Conservation (phyloP, 2,113 vertebrate genomes). For the Pseudorasbora parva region DNA sequence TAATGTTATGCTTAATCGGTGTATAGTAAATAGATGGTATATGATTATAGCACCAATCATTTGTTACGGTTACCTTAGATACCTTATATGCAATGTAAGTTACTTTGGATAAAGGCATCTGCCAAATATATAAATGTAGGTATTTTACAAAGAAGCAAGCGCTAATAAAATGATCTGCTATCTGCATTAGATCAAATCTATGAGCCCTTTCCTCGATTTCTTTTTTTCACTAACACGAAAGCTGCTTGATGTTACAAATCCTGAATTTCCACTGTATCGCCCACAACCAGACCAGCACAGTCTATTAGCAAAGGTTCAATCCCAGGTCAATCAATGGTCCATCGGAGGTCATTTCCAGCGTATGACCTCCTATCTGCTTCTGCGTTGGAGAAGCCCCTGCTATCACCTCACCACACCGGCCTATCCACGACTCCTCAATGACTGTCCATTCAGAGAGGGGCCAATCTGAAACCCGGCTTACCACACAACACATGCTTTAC, state of each 20-base stretch:
- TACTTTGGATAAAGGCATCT: not conserved
- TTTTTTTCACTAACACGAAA: not conserved
- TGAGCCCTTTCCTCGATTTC: not conserved
- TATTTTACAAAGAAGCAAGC: not conserved
- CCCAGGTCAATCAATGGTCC: constrained; percentile 78
- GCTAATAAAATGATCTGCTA: not conserved
- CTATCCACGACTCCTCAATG: constrained; percentile 54
- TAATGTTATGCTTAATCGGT: too few species aligned
- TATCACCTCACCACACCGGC: constrained; percentile 57
- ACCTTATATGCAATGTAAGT: not conserved
- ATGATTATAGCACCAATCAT: too few species aligned
- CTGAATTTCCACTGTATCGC: constrained; percentile 21
- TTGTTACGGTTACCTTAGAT: not conserved
- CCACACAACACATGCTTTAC: constrained; percentile 39
- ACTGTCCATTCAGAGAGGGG: constrained; percentile 33
- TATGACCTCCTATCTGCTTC: constrained; percentile 63
- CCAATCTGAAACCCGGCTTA: constrained; percentile 18
- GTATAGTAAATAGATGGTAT: too few species aligned
- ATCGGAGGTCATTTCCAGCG: constrained; percentile 68
- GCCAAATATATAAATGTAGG: not conserved
- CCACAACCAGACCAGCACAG: constrained; percentile 59
- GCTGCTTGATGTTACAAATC: not conserved
- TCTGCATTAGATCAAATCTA: not conserved
- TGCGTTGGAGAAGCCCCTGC: constrained; percentile 51
- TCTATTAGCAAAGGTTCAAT: constrained; percentile 80